Conservation (phyloP, 2,113 vertebrate genomes). For the Corythornis cristatus region DNA sequence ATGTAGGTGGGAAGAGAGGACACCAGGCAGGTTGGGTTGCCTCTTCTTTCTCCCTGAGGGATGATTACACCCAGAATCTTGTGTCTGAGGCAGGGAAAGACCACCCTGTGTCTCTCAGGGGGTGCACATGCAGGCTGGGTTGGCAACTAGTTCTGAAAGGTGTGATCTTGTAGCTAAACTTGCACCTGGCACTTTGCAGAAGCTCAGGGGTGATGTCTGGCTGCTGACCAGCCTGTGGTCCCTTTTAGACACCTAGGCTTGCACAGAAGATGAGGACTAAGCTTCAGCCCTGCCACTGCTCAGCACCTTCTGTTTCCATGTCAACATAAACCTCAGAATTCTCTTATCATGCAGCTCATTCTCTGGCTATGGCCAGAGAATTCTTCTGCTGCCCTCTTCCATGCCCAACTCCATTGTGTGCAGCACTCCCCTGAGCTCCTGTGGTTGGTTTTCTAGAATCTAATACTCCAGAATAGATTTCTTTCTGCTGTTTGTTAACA, state of each 20-base stretch:
- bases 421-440: background rate
- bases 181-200: background rate
- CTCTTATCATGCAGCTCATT: accelerated
- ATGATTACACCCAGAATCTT: background rate
- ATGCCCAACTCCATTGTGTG: background rate
- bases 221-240: background rate
- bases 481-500: background rate
- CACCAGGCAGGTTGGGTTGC: background rate
- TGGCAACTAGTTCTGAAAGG: background rate
- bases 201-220: background rate
- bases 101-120: accelerated
- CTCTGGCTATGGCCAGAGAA: background rate
- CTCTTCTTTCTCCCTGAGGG: background rate
- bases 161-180: background rate
- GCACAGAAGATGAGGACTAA: background rate
- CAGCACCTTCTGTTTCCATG: background rate
- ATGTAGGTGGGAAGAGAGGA: background rate
- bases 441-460: background rate
- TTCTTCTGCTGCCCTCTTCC: background rate
- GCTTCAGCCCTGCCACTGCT: background rate
- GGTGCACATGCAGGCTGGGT: background rate
- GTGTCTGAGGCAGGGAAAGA: background rate
- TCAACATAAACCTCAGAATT: background rate
- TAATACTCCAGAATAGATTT: background rate
- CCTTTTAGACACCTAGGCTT: background rate